Evolutionary conservation across 53 echinoderm and acorn worm species (phyloP).

Genomic region (Echinarachnius parma): DNA sequence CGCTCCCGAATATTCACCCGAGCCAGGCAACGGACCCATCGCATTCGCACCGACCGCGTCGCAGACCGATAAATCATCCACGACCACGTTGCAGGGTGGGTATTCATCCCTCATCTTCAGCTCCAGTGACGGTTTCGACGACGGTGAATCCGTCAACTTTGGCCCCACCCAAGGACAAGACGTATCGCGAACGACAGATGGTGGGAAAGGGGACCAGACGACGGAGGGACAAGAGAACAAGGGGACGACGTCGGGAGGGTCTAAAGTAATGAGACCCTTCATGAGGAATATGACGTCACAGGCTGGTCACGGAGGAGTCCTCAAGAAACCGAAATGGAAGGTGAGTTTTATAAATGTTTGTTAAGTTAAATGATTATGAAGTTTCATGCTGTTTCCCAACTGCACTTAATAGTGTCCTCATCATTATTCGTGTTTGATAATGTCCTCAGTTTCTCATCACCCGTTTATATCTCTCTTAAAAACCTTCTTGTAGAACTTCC

Average conservation of each 20-base stretch:
- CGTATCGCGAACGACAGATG: constrained; percentile 1
- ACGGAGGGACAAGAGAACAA: constrained; percentile 4
- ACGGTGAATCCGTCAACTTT: not conserved
- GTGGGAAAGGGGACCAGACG: constrained; percentile 12
- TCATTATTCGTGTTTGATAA: too few species aligned
- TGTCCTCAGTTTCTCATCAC: too few species aligned
- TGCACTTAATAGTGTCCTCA: too few species aligned
- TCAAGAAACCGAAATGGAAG: constrained; percentile 34
- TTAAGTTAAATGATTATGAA: too few species aligned
- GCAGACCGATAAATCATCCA: constrained; percentile 2
- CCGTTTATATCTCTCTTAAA: too few species aligned
- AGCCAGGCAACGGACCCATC: not conserved
- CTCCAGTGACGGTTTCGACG: constrained; percentile 13
- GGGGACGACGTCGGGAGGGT: not conserved
- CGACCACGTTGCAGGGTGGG: constrained; percentile 14
- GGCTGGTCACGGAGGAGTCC: constrained; percentile 36
- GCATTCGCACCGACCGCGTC: constrained; percentile 4
- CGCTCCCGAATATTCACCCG: not conserved
- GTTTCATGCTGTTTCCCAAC: too few species aligned
- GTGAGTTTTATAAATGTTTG: not conserved
- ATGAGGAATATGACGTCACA: constrained; percentile 28
- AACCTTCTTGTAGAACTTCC: too few species aligned
- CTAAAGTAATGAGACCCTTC: not conserved
- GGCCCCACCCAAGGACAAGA: not conserved
- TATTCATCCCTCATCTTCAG: constrained; percentile 23